Conservation (phyloP, 2,888 invertebrate genomes). For the Cerastoderma edule region DNA sequence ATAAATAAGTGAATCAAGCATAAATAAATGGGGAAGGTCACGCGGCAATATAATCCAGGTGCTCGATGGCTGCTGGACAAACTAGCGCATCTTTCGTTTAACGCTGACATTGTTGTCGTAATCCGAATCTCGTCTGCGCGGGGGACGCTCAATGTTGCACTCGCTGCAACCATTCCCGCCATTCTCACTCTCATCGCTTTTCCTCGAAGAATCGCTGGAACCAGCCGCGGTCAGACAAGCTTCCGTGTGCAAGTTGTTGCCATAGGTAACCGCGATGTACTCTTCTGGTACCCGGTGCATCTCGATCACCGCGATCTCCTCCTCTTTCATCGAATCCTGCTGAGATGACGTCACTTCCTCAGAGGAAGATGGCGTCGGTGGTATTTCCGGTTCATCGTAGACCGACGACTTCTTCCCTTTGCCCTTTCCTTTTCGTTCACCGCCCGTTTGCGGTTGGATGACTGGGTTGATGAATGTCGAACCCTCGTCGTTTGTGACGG, state of each 20-base stretch:
- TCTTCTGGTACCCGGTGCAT: slow-evolving; percentile 34
- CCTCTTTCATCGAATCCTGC: not conserved
- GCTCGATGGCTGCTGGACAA: too few relatives aligned
- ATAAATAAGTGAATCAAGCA: too few relatives aligned
- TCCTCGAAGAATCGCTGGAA: slow-evolving; percentile 13
- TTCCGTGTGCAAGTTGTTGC: slow-evolving; percentile 1
- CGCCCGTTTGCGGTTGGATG: not conserved
- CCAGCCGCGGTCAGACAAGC: slow-evolving; percentile 4
- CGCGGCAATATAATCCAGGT: too few relatives aligned
- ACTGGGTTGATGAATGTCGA: not conserved
- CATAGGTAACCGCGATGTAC: slow-evolving; percentile 9
- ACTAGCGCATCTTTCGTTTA: too few relatives aligned
- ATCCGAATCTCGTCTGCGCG: slow-evolving; percentile 36
- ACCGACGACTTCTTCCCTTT: not conserved
- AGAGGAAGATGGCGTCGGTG: not conserved
- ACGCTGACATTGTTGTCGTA: slow-evolving; percentile 54
- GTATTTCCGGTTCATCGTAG: not conserved
- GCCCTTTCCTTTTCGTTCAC: not conserved
- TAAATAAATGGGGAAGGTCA: too few relatives aligned
- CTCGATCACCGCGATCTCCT: slow-evolving; percentile 43
- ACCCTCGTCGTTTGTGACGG: slow-evolving; percentile 27
- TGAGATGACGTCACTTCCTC: not conserved
- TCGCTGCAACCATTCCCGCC: slow-evolving; percentile 23
- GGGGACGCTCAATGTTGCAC: slow-evolving; percentile 48
- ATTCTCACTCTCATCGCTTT: not conserved